Base-by-base conservation (phyloP, 1,140 invertebrate species). In the Ectropis grisescens region DNA sequence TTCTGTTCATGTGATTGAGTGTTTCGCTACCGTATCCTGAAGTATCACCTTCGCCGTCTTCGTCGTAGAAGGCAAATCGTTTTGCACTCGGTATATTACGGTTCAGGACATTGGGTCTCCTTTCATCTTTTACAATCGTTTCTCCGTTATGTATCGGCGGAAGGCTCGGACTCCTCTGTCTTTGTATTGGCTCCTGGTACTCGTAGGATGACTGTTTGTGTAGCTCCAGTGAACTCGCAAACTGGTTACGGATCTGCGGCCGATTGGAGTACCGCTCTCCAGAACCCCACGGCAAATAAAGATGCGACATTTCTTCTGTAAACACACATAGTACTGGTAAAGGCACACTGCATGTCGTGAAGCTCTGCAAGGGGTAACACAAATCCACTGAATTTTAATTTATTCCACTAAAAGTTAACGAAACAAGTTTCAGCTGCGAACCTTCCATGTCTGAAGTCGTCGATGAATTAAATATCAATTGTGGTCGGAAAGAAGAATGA, bases 21-120 rank as follows among this genome's bases (percentile, higher is more conserved):
- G 86, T 89, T 45, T 91, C 89, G 52, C 89, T 91, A 9, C 87
- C 89, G 55, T 91, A 91, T 10, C 89, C 89, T 13, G 89, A 90
- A 37, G 89, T 90, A 41, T 90, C 87, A 1, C 86, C 87, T 58
- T 86, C 89, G 12, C 85, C 85, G 37, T 88, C 88, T 45, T 88
- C 85, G 37, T 82, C 80, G 29, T 81, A 80, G 47, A 80, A 80
- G 2, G 76, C 52, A 24, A 82, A 76, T 41, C 76, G 54, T 37
- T 82, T 75, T 35, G 79, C 65, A 42, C 64, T 70, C 0, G 69
- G 59, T 35, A 71, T 57, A 29, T 80, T 79, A 24, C 72, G 47
- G 36, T 82, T 78, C 13, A 70, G 25, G 11, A 57, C 47, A 13
- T 66, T 56, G 16, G 35, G 38, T 41, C 45, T 57, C 26, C 49